Evolutionary conservation across 2,888 invertebrate genomes (phyloP), one percentile per base, ranked within the genome.

Genomic region (Antheraea yamamai): DNA sequence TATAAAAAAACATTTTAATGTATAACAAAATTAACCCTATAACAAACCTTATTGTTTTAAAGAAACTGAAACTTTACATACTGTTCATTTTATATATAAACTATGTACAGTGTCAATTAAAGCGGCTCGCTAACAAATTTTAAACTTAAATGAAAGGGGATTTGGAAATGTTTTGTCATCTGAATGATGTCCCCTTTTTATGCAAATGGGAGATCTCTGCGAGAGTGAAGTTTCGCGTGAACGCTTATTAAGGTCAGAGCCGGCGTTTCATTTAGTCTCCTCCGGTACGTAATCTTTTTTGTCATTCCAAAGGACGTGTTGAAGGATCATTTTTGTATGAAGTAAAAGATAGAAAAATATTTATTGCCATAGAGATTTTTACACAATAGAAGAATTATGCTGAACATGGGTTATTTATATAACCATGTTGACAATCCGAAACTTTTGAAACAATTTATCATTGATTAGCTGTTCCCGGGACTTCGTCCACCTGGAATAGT

Each of bases 61-160:
- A 23, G 10, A 10, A 23, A 4, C 12, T n/a, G 3, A 74, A 1
- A 70, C 3, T 55, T n/a, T 52, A 47, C 73, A 12, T 75, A 75
- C 75, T 70, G 73, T 73, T 35, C 52, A 47, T 20, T n/a, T n/a
- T 26, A 6, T 26, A 55, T 35, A 26, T 39, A 55, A 20, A 20
- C 39, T 35, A 52, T 73, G 85, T 86, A 85, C 86, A 85, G 86
- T 88, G 88, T 89, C 93, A 92, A 93, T 92, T 92, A 91, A 90
- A 87, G 82, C 87, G 83, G 78, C 72, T 83, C 83, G 87, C 89
- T 88, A 90, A 92, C 92, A 91, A 83, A 91, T 92, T 92, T 87
- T 88, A 90, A 92, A 93, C 91, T 93, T 91, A 88, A 94, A 93
- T 92, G 91, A 91, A 91, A 92, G 90, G 88, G 89, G 89, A 88